A percentile compares a stretch with the other conserved stretches of the same genome.
These are phyloP conservation scores for Sebastes diploproa DNA, from an alignment of 2,797 vertebrate species.

Conservation along the genomic window DNA sequence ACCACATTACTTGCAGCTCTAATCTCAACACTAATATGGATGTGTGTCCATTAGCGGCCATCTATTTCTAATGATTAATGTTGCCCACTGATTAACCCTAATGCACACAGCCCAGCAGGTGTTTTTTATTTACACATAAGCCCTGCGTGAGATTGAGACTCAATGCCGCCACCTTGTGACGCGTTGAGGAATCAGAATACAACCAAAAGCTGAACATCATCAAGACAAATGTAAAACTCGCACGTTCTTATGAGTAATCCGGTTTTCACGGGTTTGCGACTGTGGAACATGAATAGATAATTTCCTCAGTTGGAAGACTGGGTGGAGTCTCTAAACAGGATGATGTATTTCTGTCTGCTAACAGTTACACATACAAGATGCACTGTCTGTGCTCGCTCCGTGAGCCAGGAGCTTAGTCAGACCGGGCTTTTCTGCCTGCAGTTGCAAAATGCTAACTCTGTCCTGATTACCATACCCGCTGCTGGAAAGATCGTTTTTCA, in stretches of 20 bases:
- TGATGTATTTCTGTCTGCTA: slow-evolving; percentile 25
- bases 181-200: neutral
- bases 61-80: neutral
- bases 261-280: neutral
- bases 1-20: neutral
- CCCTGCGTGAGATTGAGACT: neutral
- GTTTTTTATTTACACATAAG: neutral
- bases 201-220: neutral
- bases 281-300: neutral
- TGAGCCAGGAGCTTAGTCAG: slow-evolving; percentile 44
- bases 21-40: neutral
- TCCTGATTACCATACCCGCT: slow-evolving; percentile 59
- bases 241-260: neutral
- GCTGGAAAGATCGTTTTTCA: slow-evolving; percentile 58
- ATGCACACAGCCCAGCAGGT: neutral
- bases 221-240: neutral
- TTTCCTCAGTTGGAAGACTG: neutral
- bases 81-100: neutral
- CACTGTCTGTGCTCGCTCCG: neutral
- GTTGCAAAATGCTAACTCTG: slow-evolving; percentile 59
- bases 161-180: slow-evolving; percentile 51
- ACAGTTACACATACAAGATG: slow-evolving; percentile 19
- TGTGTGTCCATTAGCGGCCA: neutral
- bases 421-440: slow-evolving; percentile 55
- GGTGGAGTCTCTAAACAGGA: slow-evolving; percentile 8